These are phyloP conservation scores for Augochlora pura DNA, from an alignment of 1,140 invertebrate genomes.

Conservation along the genomic window DNA sequence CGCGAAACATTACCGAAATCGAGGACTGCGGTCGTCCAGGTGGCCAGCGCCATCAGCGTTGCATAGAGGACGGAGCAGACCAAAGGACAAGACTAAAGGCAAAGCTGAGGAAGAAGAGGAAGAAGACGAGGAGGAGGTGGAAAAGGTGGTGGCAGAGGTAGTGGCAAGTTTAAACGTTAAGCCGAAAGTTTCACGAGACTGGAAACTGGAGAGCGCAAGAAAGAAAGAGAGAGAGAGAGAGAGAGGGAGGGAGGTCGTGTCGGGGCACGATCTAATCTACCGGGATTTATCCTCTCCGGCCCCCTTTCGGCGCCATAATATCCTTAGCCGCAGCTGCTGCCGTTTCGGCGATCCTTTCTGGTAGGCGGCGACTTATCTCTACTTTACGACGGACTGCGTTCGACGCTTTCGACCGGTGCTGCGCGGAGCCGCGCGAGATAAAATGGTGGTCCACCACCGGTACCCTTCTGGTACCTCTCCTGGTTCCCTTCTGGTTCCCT, in stretches of 20 bases:
- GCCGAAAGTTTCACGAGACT: conserved; percentile 50
- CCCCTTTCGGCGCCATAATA: conserved; percentile 73
- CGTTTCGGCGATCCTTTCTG: conserved; percentile 68
- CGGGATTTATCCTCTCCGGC: conserved; percentile 69
- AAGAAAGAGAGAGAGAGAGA: conserved; percentile 6
- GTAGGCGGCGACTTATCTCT: conserved; percentile 69
- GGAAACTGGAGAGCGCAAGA: conserved; percentile 51
- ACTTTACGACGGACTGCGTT: conserved; percentile 66
- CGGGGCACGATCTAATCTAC: conserved; percentile 67
- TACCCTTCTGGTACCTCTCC: not conserved
- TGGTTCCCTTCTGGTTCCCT: too few relatives aligned
- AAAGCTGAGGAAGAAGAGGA: not conserved
- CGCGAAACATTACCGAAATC: not conserved
- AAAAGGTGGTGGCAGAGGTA: not conserved
- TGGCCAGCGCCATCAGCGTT: conserved; percentile 36
- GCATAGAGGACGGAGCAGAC: not conserved
- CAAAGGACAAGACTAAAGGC: not conserved
- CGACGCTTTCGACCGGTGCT: conserved; percentile 60
- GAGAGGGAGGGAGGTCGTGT: too few relatives aligned
- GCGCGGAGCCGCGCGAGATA: conserved; percentile 47
- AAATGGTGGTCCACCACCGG: conserved; percentile 58
- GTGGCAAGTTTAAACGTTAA: conserved; percentile 59
- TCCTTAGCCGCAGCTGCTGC: conserved; percentile 69
- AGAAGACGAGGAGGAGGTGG: not conserved
- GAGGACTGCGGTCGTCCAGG: conserved; percentile 20